These are phyloP conservation scores for Pelochelys cantorii DNA, from an alignment of 2,797 vertebrate species.

Conservation along the genomic window DNA sequence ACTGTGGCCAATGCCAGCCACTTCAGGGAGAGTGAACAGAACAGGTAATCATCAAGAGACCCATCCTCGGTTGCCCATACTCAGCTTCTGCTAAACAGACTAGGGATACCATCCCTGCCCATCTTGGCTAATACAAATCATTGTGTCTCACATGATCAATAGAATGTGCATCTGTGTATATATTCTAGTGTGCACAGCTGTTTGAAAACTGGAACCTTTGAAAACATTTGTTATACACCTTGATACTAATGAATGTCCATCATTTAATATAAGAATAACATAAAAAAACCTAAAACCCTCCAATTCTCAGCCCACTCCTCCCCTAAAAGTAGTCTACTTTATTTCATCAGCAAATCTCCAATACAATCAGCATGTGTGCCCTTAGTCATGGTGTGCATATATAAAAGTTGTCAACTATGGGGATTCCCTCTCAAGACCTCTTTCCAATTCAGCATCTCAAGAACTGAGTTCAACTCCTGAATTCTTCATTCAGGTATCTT, in stretches of 20 bases:
- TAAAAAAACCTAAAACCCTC: background rate
- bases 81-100: too few species aligned
- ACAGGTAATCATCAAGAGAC: too few species aligned
- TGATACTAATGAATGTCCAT: background rate
- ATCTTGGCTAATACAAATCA: background rate
- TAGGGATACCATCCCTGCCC: too few species aligned
- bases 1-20: too few species aligned
- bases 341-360: background rate
- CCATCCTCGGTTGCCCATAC: too few species aligned
- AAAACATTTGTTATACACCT: background rate
- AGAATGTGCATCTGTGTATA: background rate
- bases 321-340: background rate
- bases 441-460: background rate
- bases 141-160: background rate
- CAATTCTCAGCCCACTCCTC: background rate
- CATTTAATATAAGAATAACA: background rate
- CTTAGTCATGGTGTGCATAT: background rate
- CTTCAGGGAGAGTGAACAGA: too few species aligned
- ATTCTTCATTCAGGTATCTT: too few species aligned
- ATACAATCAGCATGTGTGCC: background rate
- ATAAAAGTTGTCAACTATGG: background rate
- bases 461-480: too few species aligned
- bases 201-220: background rate
- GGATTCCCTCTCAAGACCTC: background rate
- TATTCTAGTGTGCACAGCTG: accelerated